Evolutionary conservation across 2,888 invertebrate genomes (phyloP), one percentile per base, ranked within the genome.

Genomic region (Yponomeuta sedellus): DNA sequence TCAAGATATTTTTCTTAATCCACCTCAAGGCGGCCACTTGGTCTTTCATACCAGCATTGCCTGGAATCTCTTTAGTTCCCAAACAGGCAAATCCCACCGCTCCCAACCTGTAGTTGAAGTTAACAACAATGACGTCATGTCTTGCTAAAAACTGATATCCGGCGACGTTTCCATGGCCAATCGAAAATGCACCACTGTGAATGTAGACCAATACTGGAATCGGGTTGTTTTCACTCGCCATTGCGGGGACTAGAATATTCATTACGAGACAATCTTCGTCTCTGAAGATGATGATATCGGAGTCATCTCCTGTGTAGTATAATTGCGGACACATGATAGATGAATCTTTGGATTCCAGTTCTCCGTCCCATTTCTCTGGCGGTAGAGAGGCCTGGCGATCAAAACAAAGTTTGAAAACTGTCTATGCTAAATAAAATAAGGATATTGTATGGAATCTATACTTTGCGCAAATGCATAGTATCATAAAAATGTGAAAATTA

Each of bases 11-110:
- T 69, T 94, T 93, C 69, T 94, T 93, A 1, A 96, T 92, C 95
- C 96, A 96, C 70, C 92, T 83, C 63, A 98, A 83, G 0, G 96
- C 97, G 77, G 96, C 92, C 65, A 95, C 92, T 79, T 97, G 96
- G 79, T 98, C 98, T 78, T 95, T 94, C 63, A 98, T 79, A 0
- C 96, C 98, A 69, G 96, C 94, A 80, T 98, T 98, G 0, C 98
- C 97, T 0, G 96, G 94, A 34, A 94, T 93, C 70, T 92, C 92
- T 72, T 88, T 82, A 52, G 86, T 92, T 2, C 93, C 93, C 64
- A 94, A 81, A 70, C 93, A 93, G 25, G 94, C 92, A 79, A 95
- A 95, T 19, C 95, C 96, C 71, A 95, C 92, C 10, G 95, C 93
- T 70, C 95, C 95, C 65, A 94, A 86, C 72, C 96, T 91, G 75